Evolutionary conservation across 2,797 vertebrate species (phyloP), one percentile per base, ranked within the genome.

Genomic region (Eulemur coronatus): DNA sequence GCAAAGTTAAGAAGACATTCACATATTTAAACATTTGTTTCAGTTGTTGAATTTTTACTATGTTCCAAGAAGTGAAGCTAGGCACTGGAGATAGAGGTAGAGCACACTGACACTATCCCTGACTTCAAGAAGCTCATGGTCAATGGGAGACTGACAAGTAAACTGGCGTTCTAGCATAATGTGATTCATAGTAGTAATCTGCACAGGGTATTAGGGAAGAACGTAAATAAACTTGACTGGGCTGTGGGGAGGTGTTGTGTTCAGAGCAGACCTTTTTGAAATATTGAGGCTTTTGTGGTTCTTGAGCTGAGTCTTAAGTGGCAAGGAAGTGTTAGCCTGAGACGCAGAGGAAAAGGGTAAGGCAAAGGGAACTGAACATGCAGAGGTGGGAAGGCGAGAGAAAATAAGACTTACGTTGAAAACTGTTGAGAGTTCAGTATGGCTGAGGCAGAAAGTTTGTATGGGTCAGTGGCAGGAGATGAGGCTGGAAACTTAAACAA

Each of bases 401-500:
- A 78, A 59, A 89, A 70, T 38, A 84, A 82, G 30, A 79, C 17
- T 78, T 70, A n/a, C 73, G 30, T 81, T 10, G 22, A 92, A 70
- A 73, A 33, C 70, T 75, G 50, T 91, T 63, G 78, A 84, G 57
- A 87, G 59, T 93, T 92, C 22, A 84, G 63, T 52, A 67, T 75
- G 38, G n/a, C 57, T 41, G n/a, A 70, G 13, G 24, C 46, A 92
- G 91, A 90, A 82, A 88, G 26, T 95, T 84, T 90, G 69, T 89
- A 63, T 91, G 24, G 26, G 30, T 88, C n/a, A 84, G 41, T 67
- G 59, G 70, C 59, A 84, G 38, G 78, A 91, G 63, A 72, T 84
- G n/a, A 73, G 87, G 43, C 89, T 97, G n/a, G 90, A 84, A 96
- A 94, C 43, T 84, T 84, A 72, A 41, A 82, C 84, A 41, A 95